phyloP scores from a whole-genome alignment of 2,797 vertebrate genomes.

The Lepus oiostolus region DNA sequence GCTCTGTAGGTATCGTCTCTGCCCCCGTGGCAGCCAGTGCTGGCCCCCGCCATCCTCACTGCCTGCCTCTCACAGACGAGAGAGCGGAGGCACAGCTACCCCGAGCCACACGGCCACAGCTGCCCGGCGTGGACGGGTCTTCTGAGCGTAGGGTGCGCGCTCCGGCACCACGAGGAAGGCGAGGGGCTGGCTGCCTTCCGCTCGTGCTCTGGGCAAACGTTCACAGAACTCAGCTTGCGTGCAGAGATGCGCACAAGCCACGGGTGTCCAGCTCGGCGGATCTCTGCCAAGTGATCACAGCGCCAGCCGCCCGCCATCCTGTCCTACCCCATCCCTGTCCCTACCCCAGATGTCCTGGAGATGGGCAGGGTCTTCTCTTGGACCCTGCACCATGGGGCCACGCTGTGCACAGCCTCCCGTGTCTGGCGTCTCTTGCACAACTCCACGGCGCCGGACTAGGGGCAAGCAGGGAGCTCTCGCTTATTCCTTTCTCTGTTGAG shows the following conservation, averaged over 20 bases:
- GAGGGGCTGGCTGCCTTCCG: background rate
- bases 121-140: accelerated
- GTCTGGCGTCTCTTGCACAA: background rate
- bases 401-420: accelerated
- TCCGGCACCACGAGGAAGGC: too few relatives aligned
- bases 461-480: too few relatives aligned
- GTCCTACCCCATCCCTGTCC: accelerated
- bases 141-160: too few relatives aligned
- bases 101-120: background rate
- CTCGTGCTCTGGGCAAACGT: background rate
- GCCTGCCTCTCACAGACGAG: background rate
- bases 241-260: accelerated
- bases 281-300: accelerated
- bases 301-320: background rate
- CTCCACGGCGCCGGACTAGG: accelerated
- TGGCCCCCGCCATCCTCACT: accelerated
- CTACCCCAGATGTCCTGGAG: accelerated
- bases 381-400: accelerated
- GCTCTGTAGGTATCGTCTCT: accelerated
- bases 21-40: accelerated
- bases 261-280: accelerated
- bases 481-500: background rate
- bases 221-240: background rate
- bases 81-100: too few relatives aligned
- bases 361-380: background rate